These are phyloP conservation scores for Catalaphyllia jardinei DNA, from an alignment of 64 coral and sea anemone species.

Conservation along the genomic window DNA sequence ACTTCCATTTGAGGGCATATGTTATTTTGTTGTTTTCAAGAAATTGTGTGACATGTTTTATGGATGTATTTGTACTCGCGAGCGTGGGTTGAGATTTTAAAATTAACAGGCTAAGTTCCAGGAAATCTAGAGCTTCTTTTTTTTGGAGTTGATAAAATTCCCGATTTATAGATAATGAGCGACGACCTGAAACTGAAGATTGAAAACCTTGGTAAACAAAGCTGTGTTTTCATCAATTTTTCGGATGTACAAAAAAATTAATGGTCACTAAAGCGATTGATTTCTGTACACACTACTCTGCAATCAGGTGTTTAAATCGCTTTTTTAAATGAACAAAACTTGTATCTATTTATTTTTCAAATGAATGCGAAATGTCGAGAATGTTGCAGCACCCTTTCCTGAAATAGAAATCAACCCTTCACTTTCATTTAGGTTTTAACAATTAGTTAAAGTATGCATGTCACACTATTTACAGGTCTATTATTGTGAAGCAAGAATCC, in stretches of 20 bases:
- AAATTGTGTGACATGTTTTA: slow-evolving; percentile 24
- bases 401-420: neutral
- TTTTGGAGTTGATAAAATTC: neutral
- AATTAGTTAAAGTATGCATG: no score
- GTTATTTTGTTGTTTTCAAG: neutral
- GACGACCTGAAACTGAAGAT: neutral
- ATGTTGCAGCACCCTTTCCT: neutral
- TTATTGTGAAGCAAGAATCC: no score
- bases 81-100: neutral
- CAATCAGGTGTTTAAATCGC: neutral
- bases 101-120: neutral
- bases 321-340: neutral
- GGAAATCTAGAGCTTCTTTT: neutral
- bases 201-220: slow-evolving; percentile 34
- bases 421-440: neutral
- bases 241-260: slow-evolving; percentile 15
- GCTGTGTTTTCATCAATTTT: neutral
- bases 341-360: neutral
- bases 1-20: neutral
- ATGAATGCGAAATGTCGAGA: neutral
- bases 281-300: neutral
- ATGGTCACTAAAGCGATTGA: neutral
- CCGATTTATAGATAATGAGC: neutral
- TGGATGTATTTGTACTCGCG: neutral
- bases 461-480: no score